Evolutionary conservation across 1,140 invertebrate genomes (phyloP), one percentile per base, ranked within the genome.

Genomic region (Drosophila asahinai): DNA sequence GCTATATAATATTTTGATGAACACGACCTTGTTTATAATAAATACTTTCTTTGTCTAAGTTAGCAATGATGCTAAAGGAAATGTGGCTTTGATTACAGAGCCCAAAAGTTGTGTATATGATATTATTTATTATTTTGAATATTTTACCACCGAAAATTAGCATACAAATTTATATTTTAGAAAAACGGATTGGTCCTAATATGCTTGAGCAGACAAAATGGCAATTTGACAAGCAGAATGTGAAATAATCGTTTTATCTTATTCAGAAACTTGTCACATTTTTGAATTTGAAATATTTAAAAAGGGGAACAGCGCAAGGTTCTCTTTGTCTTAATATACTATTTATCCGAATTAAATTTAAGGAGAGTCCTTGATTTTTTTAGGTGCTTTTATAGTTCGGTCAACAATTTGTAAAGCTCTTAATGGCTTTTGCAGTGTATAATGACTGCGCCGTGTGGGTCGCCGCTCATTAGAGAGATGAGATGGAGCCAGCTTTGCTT

Each of bases 391-490:
- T 11, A 3, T 11, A 36, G 8, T 33, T 33, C 8, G 30, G 33
- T 57, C 15, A 40, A 40, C 40, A 40, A n/a, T 58, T 40, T 25
- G 17, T 40, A n/a, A 40, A 25, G 8, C 15, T 40, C 11, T 43
- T 62, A 54, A 36, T 52, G 15, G 14, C 12, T 38, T 67, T 63
- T 5, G 19, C 59, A 49, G 59, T 49, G 33, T n/a, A 48, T 8
- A 27, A 27, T 11, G 22, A 62, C 43, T 2, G n/a, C 7, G 27
- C 17, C 42, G 47, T 42, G 45, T 62, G 40, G 12, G 19, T 49
- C 25, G 17, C 33, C 25, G 43, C 65, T 73, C 70, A 71, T 70
- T 59, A 38, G 15, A 25, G n/a, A 40, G 62, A 55, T 67, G 49
- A 71, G 64, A 42, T 66, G 59, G 59, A 33, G 63, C 48, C 27